Conservation (phyloP, 2,888 invertebrate species). For the Eudasyphora cyanicolor region DNA sequence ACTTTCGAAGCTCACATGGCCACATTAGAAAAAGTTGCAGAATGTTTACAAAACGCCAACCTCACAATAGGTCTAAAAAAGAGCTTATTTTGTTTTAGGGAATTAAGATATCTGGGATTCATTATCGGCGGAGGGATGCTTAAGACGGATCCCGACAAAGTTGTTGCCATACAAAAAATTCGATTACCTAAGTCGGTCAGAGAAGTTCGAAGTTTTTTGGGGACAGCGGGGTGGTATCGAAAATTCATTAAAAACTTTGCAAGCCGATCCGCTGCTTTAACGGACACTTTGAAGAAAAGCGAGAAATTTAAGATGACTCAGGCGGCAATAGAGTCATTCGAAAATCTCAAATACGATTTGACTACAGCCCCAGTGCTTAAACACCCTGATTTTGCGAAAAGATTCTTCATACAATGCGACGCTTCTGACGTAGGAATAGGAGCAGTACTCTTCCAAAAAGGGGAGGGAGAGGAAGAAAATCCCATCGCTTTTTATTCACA, state of each 20-base stretch:
- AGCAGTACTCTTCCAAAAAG: too few relatives aligned
- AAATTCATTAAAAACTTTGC: not conserved
- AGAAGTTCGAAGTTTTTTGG: not conserved
- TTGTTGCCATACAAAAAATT: not conserved
- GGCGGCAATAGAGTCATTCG: too few relatives aligned
- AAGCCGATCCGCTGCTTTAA: not conserved
- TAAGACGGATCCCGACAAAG: conserved; percentile 17
- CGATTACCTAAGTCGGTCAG: not conserved
- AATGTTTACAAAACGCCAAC: not conserved
- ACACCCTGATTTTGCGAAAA: too few relatives aligned
- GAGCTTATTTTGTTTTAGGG: conserved; percentile 8
- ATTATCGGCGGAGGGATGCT: conserved; percentile 35
- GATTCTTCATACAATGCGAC: too few relatives aligned
- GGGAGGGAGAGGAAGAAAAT: too few relatives aligned
- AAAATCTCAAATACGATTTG: too few relatives aligned
- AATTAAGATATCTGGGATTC: conserved; percentile 12
- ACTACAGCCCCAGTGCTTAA: too few relatives aligned
- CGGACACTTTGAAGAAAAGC: too few relatives aligned
- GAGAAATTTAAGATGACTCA: too few relatives aligned
- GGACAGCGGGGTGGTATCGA: not conserved
- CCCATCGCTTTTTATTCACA: too few relatives aligned
- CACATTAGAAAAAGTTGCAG: not conserved
- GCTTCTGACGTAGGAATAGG: too few relatives aligned
- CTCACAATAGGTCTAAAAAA: conserved; percentile 9
- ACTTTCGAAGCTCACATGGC: not conserved